Evolutionary conservation across 2,797 vertebrate genomes (phyloP).

Genomic region (Apodemus agrarius): DNA sequence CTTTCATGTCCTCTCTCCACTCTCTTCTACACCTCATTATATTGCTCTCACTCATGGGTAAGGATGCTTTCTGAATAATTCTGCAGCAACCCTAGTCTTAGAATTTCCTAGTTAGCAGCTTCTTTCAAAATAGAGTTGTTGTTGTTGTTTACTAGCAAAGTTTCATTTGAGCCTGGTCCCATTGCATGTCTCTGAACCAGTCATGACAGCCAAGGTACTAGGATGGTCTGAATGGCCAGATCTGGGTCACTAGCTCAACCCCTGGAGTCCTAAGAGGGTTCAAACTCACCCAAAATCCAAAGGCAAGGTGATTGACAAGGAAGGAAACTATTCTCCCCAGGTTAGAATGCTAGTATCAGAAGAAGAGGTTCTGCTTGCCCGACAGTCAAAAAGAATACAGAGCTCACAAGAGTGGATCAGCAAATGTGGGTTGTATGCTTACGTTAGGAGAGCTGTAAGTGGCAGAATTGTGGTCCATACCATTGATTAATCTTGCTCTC

Average conservation of each 20-base stretch:
- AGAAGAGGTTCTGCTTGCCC: background rate
- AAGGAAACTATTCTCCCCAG: background rate
- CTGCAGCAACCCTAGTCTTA: background rate
- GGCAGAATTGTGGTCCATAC: background rate
- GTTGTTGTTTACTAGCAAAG: background rate
- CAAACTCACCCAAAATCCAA: background rate
- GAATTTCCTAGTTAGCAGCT: background rate
- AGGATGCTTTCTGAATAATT: background rate
- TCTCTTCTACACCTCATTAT: background rate
- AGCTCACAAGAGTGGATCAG: background rate
- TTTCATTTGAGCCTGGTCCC: background rate
- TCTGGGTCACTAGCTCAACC: background rate
- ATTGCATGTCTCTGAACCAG: background rate
- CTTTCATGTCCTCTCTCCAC: background rate
- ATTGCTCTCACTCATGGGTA: background rate
- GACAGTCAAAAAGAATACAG: background rate
- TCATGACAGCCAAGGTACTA: background rate
- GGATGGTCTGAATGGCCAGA: background rate
- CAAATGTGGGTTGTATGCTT: background rate
- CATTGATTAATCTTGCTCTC: background rate
- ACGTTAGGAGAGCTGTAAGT: background rate
- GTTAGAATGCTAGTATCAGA: background rate
- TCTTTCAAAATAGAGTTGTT: background rate
- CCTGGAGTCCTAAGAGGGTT: background rate
- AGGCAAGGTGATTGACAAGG: background rate